phyloP scores from a whole-genome alignment of 2,888 invertebrate species.

The Dynastes tityus region DNA sequence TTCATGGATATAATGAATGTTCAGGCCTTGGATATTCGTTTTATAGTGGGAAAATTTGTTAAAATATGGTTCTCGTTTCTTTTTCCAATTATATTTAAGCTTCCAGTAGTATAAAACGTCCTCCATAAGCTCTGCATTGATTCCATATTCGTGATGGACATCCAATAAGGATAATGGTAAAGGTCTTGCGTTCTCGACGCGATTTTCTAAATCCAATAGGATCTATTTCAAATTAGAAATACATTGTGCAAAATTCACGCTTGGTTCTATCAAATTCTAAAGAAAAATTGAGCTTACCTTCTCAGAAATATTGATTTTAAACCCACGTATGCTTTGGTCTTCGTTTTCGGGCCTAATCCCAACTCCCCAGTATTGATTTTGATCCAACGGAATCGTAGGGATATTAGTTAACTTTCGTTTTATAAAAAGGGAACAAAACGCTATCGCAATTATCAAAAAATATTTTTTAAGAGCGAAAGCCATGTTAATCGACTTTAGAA shows the following conservation, averaged over 20 bases:
- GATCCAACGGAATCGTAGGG: conserved; percentile 15
- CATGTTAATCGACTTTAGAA: neutral
- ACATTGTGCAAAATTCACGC: neutral
- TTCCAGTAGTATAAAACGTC: conserved; percentile 84
- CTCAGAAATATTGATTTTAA: conserved; percentile 74
- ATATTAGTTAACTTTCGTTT: neutral
- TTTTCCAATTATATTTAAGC: conserved; percentile 78
- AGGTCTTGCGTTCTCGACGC: conserved; percentile 71
- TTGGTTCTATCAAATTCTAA: neutral
- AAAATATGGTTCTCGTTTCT: conserved; percentile 72
- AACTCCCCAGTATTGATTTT: conserved; percentile 73
- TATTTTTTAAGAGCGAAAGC: neutral
- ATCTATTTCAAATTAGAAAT: conserved; percentile 61
- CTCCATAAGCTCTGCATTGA: conserved; percentile 80
- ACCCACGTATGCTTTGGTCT: conserved; percentile 73
- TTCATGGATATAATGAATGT: conserved; percentile 73
- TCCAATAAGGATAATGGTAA: conserved; percentile 76
- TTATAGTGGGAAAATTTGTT: conserved; percentile 80
- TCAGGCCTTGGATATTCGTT: conserved; percentile 82
- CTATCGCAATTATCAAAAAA: neutral
- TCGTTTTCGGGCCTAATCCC: conserved; percentile 69
- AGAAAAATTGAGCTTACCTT: conserved; percentile 68
- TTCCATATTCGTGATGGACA: conserved; percentile 85
- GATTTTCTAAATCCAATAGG: conserved; percentile 73
- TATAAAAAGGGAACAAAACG: neutral